Evolutionary conservation across 2,888 invertebrate species (phyloP).

Genomic region (Dasysyrphus tricinctus): DNA sequence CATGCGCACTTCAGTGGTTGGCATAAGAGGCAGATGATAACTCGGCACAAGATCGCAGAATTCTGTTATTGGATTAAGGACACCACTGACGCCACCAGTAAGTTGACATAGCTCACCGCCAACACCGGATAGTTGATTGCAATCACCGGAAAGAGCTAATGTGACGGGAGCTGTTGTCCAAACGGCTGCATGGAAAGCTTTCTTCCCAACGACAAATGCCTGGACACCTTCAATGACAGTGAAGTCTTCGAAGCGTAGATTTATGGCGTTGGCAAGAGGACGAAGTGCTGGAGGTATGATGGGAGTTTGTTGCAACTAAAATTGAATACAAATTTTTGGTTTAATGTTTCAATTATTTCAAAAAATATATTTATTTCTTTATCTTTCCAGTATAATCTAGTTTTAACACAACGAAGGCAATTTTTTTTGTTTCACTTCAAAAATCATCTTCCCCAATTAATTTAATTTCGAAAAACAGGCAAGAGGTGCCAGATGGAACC

Average conservation of each 20-base stretch:
- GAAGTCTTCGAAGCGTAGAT: slow-evolving; percentile 90
- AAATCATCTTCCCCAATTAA: too few relatives aligned
- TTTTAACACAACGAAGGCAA: too few relatives aligned
- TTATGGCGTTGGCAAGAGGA: slow-evolving; percentile 89
- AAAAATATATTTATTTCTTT: too few relatives aligned
- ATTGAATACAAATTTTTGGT: background rate
- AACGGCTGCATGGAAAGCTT: slow-evolving; percentile 90
- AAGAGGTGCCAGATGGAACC: too few relatives aligned
- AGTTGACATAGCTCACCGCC: slow-evolving; percentile 85
- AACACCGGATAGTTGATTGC: slow-evolving; percentile 85
- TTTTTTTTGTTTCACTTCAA: too few relatives aligned
- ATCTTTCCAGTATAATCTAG: too few relatives aligned
- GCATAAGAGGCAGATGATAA: slow-evolving; percentile 86
- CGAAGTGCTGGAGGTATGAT: slow-evolving; percentile 88
- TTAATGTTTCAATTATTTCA: too few relatives aligned
- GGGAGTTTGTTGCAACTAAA: slow-evolving; percentile 88
- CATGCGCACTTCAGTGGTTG: slow-evolving; percentile 86
- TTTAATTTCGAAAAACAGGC: too few relatives aligned
- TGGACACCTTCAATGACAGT: slow-evolving; percentile 85
- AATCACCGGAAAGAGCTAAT: slow-evolving; percentile 86
- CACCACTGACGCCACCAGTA: slow-evolving; percentile 88
- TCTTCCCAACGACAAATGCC: slow-evolving; percentile 87
- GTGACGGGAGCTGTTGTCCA: slow-evolving; percentile 90
- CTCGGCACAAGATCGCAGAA: slow-evolving; percentile 91
- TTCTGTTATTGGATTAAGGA: slow-evolving; percentile 90